These are phyloP conservation scores for Formica aserva DNA, from an alignment of 2,888 invertebrate genomes.

Conservation along the genomic window DNA sequence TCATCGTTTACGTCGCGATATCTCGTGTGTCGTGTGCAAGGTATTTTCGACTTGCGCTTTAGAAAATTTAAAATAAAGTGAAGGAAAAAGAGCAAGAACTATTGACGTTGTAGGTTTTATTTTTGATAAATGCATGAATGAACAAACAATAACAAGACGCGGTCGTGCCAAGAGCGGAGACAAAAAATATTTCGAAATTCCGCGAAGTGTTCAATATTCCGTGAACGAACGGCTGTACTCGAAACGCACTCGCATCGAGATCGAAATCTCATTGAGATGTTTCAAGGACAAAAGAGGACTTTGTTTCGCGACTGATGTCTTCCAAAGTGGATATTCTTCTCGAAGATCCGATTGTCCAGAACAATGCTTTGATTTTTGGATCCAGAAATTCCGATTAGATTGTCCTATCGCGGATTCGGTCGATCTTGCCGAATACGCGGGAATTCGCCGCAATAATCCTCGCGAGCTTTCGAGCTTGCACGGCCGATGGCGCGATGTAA, in stretches of 20 bases:
- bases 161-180: background rate
- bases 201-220: background rate
- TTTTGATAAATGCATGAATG: background rate
- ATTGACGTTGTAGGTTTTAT: background rate
- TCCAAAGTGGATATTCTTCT: background rate
- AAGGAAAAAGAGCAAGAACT: background rate
- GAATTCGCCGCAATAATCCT: conserved; percentile 27
- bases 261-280: background rate
- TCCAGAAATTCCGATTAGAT: background rate
- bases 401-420: conserved; percentile 9
- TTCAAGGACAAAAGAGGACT: background rate
- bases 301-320: background rate
- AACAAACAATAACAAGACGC: conserved; percentile 16
- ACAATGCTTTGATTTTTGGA: background rate
- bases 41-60: conserved; percentile 28
- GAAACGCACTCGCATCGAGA: background rate
- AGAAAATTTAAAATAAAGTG: background rate
- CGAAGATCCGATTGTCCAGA: background rate
- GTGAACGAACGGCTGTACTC: background rate
- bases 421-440: background rate
- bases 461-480: conserved; percentile 45
- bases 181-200: background rate
- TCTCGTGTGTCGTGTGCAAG: conserved; percentile 11
- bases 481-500: conserved; percentile 42
- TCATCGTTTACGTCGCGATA: background rate